phyloP scores from a whole-genome alignment of 2,888 invertebrate species.

The Cosmopolites sordidus region DNA sequence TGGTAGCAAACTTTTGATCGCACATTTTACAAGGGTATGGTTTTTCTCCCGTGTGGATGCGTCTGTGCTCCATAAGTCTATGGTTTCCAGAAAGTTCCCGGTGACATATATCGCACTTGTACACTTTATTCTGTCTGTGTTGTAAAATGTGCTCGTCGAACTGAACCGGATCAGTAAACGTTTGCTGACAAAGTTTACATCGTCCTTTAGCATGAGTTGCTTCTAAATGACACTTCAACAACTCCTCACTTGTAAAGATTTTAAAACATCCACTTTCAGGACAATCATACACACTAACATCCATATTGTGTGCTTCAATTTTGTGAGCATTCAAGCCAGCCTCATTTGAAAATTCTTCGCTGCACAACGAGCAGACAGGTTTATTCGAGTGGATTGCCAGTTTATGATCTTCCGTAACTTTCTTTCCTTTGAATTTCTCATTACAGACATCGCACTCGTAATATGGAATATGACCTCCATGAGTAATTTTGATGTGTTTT shows the following conservation, averaged over 20 bases:
- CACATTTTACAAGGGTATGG: constrained; percentile 55
- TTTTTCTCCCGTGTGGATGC: constrained; percentile 53
- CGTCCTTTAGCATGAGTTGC: constrained; percentile 38
- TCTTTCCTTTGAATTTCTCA: constrained; percentile 56
- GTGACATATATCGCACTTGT: constrained; percentile 44
- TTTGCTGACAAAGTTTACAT: constrained; percentile 29
- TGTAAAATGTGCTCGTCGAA: constrained; percentile 37
- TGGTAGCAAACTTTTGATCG: constrained; percentile 51
- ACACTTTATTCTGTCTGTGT: constrained; percentile 45
- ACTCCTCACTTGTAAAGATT: constrained; percentile 21
- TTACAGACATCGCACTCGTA: constrained; percentile 19
- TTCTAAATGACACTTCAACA: constrained; percentile 23
- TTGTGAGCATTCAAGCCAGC: not conserved
- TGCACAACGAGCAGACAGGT: constrained; percentile 10
- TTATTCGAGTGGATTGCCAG: constrained; percentile 53
- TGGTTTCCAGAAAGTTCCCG: constrained; percentile 40
- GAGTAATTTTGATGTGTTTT: not conserved
- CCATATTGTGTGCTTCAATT: not conserved
- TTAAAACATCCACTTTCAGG: constrained; percentile 8
- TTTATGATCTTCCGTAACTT: constrained; percentile 55
- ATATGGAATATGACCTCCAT: not conserved
- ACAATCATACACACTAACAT: not conserved
- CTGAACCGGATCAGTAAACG: constrained; percentile 26
- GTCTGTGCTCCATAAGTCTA: constrained; percentile 31
- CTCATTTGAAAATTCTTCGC: not conserved